Evolutionary conservation across 2,113 vertebrate genomes (phyloP).

Genomic region (Sturnira hondurensis): DNA sequence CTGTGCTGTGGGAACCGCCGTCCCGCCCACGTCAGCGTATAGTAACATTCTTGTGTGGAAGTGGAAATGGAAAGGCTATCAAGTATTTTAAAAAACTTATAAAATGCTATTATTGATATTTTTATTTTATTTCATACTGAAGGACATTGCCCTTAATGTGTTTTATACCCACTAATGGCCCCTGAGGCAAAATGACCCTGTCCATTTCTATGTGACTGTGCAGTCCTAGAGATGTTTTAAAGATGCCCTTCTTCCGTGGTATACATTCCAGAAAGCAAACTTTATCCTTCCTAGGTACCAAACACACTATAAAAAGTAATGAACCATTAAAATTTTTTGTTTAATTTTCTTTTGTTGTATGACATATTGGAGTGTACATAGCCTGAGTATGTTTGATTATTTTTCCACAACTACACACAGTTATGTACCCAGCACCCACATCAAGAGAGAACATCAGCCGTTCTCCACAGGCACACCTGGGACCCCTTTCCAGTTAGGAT

Average conservation of each 20-base stretch:
- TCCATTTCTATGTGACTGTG: constrained; percentile 3
- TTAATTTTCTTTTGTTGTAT: not conserved
- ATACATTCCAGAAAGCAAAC: not conserved
- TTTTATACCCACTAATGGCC: constrained; percentile 32
- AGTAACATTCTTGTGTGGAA: not conserved
- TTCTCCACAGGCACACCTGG: too few species aligned
- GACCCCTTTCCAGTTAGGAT: too few species aligned
- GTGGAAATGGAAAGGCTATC: not conserved
- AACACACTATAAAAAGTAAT: not conserved
- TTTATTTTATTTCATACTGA: not conserved
- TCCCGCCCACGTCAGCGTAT: not conserved
- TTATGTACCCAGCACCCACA: not conserved
- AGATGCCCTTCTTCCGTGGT: not conserved
- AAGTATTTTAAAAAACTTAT: not conserved
- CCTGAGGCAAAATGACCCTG: not conserved
- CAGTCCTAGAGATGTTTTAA: not conserved
- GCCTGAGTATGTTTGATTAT: not conserved
- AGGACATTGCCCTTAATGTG: constrained; percentile 23
- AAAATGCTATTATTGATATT: not conserved
- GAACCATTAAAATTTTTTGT: not conserved
- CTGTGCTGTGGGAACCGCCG: not conserved
- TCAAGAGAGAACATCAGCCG: too few species aligned
- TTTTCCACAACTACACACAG: not conserved
- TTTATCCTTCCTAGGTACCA: not conserved
- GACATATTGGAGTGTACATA: not conserved